A percentile compares a stretch with the other conserved stretches of the same genome.
Evolutionary conservation across 2,113 vertebrate species (phyloP).

Genomic region (Poeciliopsis turrubarensis): DNA sequence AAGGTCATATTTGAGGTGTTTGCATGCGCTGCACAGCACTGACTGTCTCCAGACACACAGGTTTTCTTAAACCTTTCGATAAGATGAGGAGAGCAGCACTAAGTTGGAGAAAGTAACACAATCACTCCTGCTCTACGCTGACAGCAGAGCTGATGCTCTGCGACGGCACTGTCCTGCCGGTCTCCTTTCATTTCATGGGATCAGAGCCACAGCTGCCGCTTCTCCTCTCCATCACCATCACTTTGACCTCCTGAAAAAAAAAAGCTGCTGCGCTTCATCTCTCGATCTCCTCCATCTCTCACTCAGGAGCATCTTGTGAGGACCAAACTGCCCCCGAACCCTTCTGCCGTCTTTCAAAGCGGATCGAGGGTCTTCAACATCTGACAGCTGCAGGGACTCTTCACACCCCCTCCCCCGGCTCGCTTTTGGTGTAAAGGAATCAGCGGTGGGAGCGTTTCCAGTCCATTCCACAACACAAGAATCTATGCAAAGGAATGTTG

Average conservation of each 20-base stretch:
- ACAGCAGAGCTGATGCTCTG: conserved; percentile 51
- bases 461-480: conserved; percentile 63
- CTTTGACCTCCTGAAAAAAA: too few species aligned
- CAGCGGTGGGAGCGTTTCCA: conserved; percentile 39
- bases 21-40: not conserved
- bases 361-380: conserved; percentile 87
- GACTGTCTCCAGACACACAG: not conserved
- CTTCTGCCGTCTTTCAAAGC: conserved; percentile 93
- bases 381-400: conserved; percentile 68
- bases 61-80: conserved; percentile 23
- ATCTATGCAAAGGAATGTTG: conserved; percentile 80
- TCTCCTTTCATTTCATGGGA: conserved; percentile 57
- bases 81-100: conserved; percentile 35
- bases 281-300: conserved; percentile 1
- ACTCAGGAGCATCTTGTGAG: conserved; percentile 87
- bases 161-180: conserved; percentile 33
- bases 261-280: conserved; percentile 12
- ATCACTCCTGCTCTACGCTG: conserved; percentile 8
- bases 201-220: conserved; percentile 6
- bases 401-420: not conserved
- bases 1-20: not conserved
- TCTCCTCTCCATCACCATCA: too few species aligned
- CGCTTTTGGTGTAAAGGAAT: conserved; percentile 27
- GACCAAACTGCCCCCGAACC: conserved; percentile 89
- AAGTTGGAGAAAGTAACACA: conserved; percentile 23